A percentile compares a stretch with the other conserved stretches of the same genome.
phyloP scores from a whole-genome alignment of 2,113 vertebrate species.

The Ceyx melanurus region DNA sequence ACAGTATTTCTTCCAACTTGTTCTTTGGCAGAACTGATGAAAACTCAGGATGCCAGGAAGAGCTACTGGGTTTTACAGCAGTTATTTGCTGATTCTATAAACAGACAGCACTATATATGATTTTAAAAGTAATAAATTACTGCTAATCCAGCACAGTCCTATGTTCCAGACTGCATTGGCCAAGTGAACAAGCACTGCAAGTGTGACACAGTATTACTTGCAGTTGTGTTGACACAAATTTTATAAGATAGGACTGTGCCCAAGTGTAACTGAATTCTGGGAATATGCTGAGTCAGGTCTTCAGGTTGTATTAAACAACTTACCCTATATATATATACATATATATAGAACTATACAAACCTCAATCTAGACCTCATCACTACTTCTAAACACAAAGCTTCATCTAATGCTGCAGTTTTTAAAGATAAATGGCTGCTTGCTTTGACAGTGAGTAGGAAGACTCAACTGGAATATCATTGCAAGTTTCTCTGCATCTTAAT shows the following conservation, averaged over 20 bases:
- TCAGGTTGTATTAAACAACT: not conserved
- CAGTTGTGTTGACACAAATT: not conserved
- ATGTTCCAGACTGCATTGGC: not conserved
- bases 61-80: not conserved
- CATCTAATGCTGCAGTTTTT: not conserved
- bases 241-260: not conserved
- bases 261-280: not conserved
- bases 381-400: not conserved
- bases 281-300: not conserved
- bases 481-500: not conserved
- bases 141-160: not conserved
- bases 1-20: not conserved
- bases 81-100: not conserved
- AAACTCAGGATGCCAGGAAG: not conserved
- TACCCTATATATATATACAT: not conserved
- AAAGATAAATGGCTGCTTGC: not conserved
- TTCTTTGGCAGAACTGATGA: not conserved
- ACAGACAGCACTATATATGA: not conserved
- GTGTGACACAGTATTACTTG: not conserved
- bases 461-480: not conserved
- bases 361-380: not conserved
- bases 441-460: not conserved
- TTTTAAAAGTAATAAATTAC: not conserved
- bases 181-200: fast-evolving
- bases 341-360: not conserved